A percentile compares a stretch with the other conserved stretches of the same genome.
phyloP scores from a whole-genome alignment of 2,797 vertebrate genomes.

The Moxostoma hubbsi region DNA sequence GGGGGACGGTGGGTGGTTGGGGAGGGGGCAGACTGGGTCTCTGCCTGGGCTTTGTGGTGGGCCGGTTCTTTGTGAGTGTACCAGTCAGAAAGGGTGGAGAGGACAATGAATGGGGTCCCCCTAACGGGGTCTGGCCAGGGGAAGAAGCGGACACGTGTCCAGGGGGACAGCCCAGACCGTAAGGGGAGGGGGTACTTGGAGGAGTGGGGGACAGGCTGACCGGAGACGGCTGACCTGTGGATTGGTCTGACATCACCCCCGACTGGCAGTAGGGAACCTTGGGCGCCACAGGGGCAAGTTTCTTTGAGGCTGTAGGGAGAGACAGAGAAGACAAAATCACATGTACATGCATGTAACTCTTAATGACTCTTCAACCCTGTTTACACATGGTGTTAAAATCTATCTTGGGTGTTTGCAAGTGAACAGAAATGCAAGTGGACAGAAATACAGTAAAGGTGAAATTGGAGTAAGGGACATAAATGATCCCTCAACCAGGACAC shows the following conservation, averaged over 20 bases:
- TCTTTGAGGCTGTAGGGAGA: conserved; percentile 87
- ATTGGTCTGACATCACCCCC: conserved; percentile 85
- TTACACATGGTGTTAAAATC: conserved; percentile 14
- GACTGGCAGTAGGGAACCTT: conserved; percentile 88
- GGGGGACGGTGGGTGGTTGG: conserved; percentile 85
- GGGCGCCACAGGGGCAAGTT: conserved; percentile 89
- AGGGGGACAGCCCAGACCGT: conserved; percentile 86
- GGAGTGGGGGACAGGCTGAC: conserved; percentile 93
- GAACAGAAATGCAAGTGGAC: background rate
- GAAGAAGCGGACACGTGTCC: conserved; percentile 79
- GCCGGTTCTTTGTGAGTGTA: conserved; percentile 88
- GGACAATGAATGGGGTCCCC: conserved; percentile 80
- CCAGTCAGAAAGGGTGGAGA: conserved; percentile 87
- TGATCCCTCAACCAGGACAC: background rate
- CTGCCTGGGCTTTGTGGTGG: conserved; percentile 89
- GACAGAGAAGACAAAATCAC: conserved; percentile 21
- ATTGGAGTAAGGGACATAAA: background rate
- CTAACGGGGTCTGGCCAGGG: conserved; percentile 83
- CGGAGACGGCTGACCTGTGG: conserved; percentile 91
- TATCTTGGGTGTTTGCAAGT: background rate
- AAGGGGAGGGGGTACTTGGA: conserved; percentile 92
- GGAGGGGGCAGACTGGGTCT: conserved; percentile 92
- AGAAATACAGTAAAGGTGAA: background rate
- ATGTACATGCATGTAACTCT: background rate
- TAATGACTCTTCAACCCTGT: background rate